Base-by-base conservation (phyloP, 2,888 invertebrate genomes). In the Rhaphigaster nebulosa region DNA sequence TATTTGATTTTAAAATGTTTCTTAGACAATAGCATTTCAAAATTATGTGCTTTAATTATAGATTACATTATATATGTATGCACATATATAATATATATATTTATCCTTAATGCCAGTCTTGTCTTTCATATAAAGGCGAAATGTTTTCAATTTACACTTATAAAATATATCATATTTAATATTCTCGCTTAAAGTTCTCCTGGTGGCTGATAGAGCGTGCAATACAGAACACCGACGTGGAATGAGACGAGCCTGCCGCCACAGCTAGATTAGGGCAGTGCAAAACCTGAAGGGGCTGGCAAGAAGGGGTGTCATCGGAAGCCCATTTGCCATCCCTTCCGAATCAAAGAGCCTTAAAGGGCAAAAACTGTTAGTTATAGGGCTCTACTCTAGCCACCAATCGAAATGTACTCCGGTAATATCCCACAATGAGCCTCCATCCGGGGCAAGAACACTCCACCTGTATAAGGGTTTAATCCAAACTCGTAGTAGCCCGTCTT, bases 311-410 rank as follows among this genome's bases (percentile, higher is more conserved):
- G 84, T 84, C 84, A 84, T 84, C 84, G 84, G 84, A 84, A 84
- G 45, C 84, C 84, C 84, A 84, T 84, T 84, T 84, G 84, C 84
- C 41, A 84, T 45, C 76, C 76, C 76, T 60, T 60, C n/a, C 60
- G n/a, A 60, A 76, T 38, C 84, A 45, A 84, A 84, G 41, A 84
- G 84, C 84, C 84, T 45, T 45, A 84, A 45, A 84, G 84, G 84
- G 84, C 84, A 84, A 84, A 84, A 84, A 84, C 84, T 84, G 45
- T 84, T 84, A 84, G 41, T 84, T 84, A 84, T 84, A 84, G 84
- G 84, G 84, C 84, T 70, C 84, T 45, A 45, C 84, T 84, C 26
- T 26, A 26, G 84, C 41, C 84, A 84, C 84, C 84, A 84, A 84
- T 84, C 84, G n/a, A 84, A 84, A 84, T 84, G 45, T 84, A 84